phyloP scores from a whole-genome alignment of 2,113 vertebrate species.

The Aix galericulata region DNA sequence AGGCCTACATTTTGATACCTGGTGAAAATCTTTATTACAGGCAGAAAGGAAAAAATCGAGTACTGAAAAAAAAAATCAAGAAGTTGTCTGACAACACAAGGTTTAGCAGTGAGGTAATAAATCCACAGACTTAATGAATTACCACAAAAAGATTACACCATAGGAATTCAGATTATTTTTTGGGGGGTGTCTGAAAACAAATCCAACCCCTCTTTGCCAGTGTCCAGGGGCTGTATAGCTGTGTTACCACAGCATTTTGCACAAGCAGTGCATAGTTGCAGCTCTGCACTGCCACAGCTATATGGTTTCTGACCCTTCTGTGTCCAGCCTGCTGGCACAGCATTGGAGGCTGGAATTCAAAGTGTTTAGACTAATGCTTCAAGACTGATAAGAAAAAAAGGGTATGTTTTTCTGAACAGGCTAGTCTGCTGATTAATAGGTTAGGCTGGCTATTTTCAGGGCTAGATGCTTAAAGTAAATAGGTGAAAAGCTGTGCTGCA shows the following conservation, averaged over 20 bases:
- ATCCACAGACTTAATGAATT: background rate
- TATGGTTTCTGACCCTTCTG: background rate
- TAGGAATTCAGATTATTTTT: background rate
- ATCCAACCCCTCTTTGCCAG: background rate
- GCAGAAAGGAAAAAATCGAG: background rate
- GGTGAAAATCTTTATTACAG: background rate
- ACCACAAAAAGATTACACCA: background rate
- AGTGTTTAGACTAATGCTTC: conserved; percentile 37
- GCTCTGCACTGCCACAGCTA: rapidly evolving
- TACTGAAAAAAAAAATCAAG: background rate
- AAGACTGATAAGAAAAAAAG: conserved; percentile 13
- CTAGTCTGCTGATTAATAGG: conserved; percentile 1
- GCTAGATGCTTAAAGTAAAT: background rate
- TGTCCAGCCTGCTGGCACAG: background rate
- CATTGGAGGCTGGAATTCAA: conserved; percentile 29
- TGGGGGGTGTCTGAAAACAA: background rate
- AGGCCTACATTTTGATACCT: background rate
- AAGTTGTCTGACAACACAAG: background rate
- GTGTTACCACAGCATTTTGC: background rate
- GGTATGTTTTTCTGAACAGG: background rate
- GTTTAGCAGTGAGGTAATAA: background rate
- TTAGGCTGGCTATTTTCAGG: conserved; percentile 17
- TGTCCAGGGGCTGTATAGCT: background rate
- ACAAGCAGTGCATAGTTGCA: rapidly evolving
- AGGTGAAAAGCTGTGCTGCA: background rate